Conservation (phyloP, 1,140 invertebrate genomes). For the Grapholita molesta region DNA sequence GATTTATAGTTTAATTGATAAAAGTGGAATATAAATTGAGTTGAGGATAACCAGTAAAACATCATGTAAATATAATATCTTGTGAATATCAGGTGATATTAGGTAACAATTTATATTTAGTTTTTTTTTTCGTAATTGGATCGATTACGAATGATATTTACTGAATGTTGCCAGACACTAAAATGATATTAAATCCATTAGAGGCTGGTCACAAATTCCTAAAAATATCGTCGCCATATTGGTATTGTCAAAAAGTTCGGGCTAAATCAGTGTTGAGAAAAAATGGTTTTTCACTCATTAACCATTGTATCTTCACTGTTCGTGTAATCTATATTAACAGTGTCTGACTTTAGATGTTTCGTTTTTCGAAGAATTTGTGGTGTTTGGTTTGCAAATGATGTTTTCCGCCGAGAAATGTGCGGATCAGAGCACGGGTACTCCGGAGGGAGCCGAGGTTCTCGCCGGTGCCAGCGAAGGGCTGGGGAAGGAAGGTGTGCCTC, state of each 20-base stretch:
- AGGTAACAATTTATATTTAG: too few species aligned
- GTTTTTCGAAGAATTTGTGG: conserved; percentile 54
- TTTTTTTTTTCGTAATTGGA: background rate
- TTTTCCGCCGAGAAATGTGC: conserved; percentile 69
- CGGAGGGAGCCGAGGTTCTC: conserved; percentile 43
- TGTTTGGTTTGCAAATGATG: conserved; percentile 67
- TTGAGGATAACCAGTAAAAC: too few species aligned
- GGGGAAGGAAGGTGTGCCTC: conserved; percentile 48
- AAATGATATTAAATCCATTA: conserved; percentile 45
- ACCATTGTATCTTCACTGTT: conserved; percentile 46
- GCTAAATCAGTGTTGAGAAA: conserved; percentile 63
- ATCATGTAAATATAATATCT: too few species aligned
- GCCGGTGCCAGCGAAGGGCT: conserved; percentile 45
- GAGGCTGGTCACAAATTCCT: conserved; percentile 68
- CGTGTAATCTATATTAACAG: conserved; percentile 51
- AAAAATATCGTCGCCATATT: conserved; percentile 77
- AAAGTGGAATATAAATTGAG: too few species aligned
- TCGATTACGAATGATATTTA: background rate
- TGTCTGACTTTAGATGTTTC: conserved; percentile 70
- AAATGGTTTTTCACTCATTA: conserved; percentile 65
- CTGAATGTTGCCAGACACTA: conserved; percentile 36
- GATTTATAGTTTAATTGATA: too few species aligned
- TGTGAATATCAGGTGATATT: too few species aligned
- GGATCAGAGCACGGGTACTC: conserved; percentile 43
- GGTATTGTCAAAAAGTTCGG: conserved; percentile 74